These are phyloP conservation scores for Seriola dumerili DNA, from an alignment of 2,113 vertebrate species.

Conservation along the genomic window DNA sequence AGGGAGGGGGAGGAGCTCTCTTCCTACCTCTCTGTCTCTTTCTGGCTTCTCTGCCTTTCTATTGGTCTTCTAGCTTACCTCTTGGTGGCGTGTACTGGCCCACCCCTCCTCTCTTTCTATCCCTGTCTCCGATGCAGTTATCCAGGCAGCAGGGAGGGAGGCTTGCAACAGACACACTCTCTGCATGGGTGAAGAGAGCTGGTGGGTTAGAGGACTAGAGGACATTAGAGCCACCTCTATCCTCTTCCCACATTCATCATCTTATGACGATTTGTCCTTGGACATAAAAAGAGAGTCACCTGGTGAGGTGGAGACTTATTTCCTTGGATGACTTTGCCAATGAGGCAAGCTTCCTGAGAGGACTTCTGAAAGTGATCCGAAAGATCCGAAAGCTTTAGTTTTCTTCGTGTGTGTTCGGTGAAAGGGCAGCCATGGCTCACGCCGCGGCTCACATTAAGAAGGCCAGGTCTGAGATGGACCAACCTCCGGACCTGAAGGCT, in stretches of 20 bases:
- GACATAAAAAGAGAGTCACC: constrained; percentile 47
- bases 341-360: not conserved
- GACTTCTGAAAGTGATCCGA: constrained; percentile 37
- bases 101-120: constrained; percentile 49
- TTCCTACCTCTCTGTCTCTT: constrained; percentile 37
- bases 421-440: constrained; percentile 90
- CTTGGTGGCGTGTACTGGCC: constrained; percentile 54
- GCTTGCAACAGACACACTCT: constrained; percentile 37
- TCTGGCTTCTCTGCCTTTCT: constrained; percentile 23
- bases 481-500: constrained; percentile 85
- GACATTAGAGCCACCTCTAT: constrained; percentile 18
- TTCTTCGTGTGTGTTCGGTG: constrained; percentile 23
- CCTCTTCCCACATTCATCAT: constrained; percentile 13
- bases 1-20: constrained; percentile 53
- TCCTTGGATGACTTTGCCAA: constrained; percentile 12
- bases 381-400: constrained; percentile 28
- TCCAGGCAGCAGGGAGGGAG: constrained; percentile 59
- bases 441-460: constrained; percentile 98
- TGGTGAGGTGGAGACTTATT: constrained; percentile 16
- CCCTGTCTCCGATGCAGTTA: constrained; percentile 69
- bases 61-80: constrained; percentile 70
- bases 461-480: constrained; percentile 93
- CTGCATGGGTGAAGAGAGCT: constrained; percentile 43
- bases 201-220: constrained; percentile 58
- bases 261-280: constrained; percentile 54